phyloP scores from a whole-genome alignment of 2,797 vertebrate genomes.

The Sitta carolinensis region DNA sequence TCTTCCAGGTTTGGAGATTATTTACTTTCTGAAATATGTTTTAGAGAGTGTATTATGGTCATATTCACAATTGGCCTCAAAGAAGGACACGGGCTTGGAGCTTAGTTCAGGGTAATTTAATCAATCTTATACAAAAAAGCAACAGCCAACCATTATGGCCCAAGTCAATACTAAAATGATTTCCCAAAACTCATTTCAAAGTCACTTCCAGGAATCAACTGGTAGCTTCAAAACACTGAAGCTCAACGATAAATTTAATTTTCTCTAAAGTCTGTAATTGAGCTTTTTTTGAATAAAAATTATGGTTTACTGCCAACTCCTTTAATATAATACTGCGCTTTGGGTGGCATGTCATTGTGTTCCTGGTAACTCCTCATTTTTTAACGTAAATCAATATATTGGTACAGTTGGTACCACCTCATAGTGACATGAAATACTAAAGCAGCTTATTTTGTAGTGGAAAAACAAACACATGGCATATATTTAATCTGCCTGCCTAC shows the following conservation, averaged over 20 bases:
- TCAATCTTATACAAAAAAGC: constrained; percentile 56
- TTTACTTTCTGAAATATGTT: constrained; percentile 51
- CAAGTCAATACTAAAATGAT: constrained; percentile 69
- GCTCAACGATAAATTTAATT: constrained; percentile 44
- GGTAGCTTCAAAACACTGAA: constrained; percentile 25
- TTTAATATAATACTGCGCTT: not conserved
- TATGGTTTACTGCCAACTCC: not conserved
- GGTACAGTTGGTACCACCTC: not conserved
- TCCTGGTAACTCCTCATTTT: not conserved
- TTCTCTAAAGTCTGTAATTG: constrained; percentile 40
- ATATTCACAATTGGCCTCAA: constrained; percentile 48
- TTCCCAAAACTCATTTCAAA: constrained; percentile 66
- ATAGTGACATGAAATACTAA: constrained; percentile 4
- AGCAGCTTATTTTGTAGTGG: not conserved
- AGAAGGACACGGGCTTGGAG: constrained; percentile 48
- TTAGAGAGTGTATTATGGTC: not conserved
- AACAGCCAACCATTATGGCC: constrained; percentile 46
- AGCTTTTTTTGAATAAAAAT: not conserved
- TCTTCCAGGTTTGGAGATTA: constrained; percentile 28
- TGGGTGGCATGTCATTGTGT: not conserved
- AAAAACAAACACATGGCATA: constrained; percentile 28
- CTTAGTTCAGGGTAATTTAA: constrained; percentile 61
- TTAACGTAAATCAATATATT: not conserved
- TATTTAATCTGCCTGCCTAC: constrained; percentile 15
- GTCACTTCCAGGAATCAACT: constrained; percentile 62